phyloP scores from a whole-genome alignment of 1,140 invertebrate genomes.

The Dermatophagoides farinae region DNA sequence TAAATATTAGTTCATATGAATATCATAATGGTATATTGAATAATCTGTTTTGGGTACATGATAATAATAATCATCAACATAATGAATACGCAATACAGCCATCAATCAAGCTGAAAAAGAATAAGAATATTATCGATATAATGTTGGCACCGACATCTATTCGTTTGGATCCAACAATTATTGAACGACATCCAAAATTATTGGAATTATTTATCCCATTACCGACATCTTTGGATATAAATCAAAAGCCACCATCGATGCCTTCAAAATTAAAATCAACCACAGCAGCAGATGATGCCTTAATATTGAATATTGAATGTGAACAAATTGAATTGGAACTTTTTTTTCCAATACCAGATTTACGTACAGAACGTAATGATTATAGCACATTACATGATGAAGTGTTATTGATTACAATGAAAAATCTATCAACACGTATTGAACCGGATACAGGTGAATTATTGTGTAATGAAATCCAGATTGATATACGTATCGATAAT shows the following conservation, averaged over 20 bases:
- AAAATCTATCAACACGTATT: background rate
- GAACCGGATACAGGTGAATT: background rate
- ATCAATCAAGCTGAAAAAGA: background rate
- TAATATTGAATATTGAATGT: slow-evolving; percentile 8
- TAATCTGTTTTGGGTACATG: background rate
- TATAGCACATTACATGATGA: slow-evolving; percentile 1
- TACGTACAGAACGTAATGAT: slow-evolving; percentile 8
- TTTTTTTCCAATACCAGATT: slow-evolving; percentile 12
- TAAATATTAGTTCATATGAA: slow-evolving; percentile 10
- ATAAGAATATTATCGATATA: background rate
- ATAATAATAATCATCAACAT: background rate
- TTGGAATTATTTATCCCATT: background rate
- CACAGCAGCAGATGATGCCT: background rate
- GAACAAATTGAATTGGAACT: slow-evolving; percentile 8
- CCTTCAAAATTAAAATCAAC: background rate
- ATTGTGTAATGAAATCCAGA: background rate
- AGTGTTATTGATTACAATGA: background rate
- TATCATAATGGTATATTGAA: background rate
- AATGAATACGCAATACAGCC: background rate
- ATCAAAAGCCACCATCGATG: background rate
- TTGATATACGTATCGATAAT: background rate
- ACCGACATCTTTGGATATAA: background rate
- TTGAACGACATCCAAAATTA: slow-evolving; percentile 11
- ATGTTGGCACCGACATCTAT: background rate
- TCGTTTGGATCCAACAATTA: slow-evolving; percentile 11